phyloP scores from a whole-genome alignment of 2,113 vertebrate species.

The Eupsittula cactorum region DNA sequence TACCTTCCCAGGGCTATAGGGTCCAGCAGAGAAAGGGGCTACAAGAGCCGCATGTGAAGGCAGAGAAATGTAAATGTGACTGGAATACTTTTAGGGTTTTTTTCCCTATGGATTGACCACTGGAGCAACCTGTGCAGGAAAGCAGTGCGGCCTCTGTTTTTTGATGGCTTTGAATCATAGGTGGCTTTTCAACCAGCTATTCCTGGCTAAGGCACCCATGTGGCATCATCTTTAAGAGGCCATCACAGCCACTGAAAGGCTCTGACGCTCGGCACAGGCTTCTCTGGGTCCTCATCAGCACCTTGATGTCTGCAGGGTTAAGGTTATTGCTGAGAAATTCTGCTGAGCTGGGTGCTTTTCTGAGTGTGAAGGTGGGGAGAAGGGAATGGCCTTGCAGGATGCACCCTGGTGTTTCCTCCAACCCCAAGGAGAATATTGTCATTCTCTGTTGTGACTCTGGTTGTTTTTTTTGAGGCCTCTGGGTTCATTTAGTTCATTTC shows the following conservation, averaged over 20 bases:
- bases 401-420: background rate
- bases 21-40: background rate
- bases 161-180: background rate
- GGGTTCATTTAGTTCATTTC: background rate
- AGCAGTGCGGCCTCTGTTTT: background rate
- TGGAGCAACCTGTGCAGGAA: background rate
- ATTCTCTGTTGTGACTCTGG: background rate
- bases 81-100: background rate
- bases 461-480: background rate
- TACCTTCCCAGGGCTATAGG: background rate
- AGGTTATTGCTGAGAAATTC: background rate
- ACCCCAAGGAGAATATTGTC: background rate
- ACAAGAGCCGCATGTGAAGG: background rate
- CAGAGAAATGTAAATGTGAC: background rate
- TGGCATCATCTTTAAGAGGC: background rate
- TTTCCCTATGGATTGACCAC: background rate
- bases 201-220: background rate
- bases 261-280: background rate
- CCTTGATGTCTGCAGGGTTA: background rate
- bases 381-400: background rate
- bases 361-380: background rate
- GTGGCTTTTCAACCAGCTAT: background rate
- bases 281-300: background rate
- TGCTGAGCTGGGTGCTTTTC: background rate
- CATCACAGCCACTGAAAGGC: background rate